Percentiles rank a stretch among this genome's conserved stretches.
Conservation (phyloP, 53 echinoderm and acorn worm genomes). For the Mesocentrotus franciscanus region DNA sequence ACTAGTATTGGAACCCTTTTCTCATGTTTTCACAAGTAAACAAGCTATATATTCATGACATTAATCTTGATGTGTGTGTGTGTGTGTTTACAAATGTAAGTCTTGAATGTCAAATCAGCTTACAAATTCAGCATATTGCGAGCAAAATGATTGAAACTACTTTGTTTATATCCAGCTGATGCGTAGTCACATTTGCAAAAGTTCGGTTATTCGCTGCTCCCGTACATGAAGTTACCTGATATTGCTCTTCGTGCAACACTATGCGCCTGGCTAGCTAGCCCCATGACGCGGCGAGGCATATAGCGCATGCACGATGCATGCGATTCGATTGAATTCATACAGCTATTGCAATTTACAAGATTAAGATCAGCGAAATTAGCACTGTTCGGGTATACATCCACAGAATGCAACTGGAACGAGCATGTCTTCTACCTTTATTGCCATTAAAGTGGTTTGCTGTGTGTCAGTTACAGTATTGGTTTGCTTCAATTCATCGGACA, state of each 20-base stretch:
- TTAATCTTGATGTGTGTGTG: neutral
- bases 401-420: neutral
- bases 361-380: neutral
- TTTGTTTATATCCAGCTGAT: slow-evolving; percentile 49
- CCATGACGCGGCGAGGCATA: too few relatives aligned
- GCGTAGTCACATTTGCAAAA: slow-evolving; percentile 22
- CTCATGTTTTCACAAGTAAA: neutral
- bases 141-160: neutral
- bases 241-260: neutral
- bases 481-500: slow-evolving; percentile 80
- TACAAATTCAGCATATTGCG: neutral
- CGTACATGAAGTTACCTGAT: neutral
- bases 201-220: neutral
- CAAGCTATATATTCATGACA: neutral
- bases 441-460: slow-evolving; percentile 69
- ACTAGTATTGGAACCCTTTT: too few relatives aligned
- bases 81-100: neutral
- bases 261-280: too few relatives aligned
- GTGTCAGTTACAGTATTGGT: slow-evolving; percentile 80
- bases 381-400: neutral
- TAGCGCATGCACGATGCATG: too few relatives aligned
- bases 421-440: neutral
- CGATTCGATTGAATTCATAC: neutral
- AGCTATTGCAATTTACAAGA: neutral
- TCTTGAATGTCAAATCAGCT: neutral